Percentiles rank a stretch among this genome's conserved stretches.
Conservation (phyloP, 2,888 invertebrate species). For the Achlya flavicornis region DNA sequence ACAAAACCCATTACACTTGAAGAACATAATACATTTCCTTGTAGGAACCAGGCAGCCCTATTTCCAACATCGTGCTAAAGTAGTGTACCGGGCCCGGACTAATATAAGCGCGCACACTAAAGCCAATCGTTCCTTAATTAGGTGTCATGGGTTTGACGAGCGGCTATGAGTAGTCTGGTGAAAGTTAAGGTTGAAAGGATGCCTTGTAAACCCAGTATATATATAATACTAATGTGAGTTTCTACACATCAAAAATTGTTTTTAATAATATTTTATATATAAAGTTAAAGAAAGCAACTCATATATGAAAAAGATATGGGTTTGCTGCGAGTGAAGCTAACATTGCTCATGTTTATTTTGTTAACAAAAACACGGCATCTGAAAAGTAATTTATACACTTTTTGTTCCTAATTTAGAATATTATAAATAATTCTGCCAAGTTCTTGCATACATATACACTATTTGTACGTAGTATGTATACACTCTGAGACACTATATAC, state of each 20-base stretch:
- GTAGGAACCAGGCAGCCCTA: neutral
- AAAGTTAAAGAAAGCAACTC: neutral
- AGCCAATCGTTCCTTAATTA: constrained; percentile 33
- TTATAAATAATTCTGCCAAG: no score
- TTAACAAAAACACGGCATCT: no score
- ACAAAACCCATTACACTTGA: no score
- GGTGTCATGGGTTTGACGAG: constrained; percentile 34
- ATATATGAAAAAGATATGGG: no score
- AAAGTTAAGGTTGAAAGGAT: constrained; percentile 9
- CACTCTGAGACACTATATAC: no score
- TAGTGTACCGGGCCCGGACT: constrained; percentile 6
- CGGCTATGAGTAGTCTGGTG: constrained; percentile 27
- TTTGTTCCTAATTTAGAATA: no score
- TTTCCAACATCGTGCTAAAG: neutral
- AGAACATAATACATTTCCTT: no score
- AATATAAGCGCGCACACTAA: constrained; percentile 19
- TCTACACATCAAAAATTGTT: neutral
- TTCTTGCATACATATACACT: no score
- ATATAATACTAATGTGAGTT: constrained; percentile 16
- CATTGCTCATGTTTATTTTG: no score
- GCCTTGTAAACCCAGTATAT: constrained; percentile 5
- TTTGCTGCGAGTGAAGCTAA: no score
- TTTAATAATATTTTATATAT: neutral
- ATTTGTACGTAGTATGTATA: no score
- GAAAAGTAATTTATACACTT: no score